Evolutionary conservation across 2,797 vertebrate species (phyloP).

Genomic region (Poliocrania exsul): DNA sequence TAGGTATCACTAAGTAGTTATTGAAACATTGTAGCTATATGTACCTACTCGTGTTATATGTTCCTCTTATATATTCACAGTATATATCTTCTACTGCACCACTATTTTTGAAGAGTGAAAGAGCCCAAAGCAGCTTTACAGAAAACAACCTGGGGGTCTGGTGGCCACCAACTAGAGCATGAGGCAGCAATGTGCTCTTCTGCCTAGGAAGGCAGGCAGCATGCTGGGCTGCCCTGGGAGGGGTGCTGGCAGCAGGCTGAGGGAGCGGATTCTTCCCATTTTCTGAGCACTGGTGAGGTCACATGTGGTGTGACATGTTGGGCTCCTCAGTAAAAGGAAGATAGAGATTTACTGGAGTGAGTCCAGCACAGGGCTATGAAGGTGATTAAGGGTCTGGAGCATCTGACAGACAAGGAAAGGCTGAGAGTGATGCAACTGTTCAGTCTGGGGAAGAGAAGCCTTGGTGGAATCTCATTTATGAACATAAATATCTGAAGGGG

Average conservation of each 20-base stretch:
- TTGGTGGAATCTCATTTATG: accelerated
- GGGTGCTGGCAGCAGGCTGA: background rate
- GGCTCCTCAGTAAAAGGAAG: background rate
- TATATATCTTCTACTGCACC: background rate
- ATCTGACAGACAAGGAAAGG: background rate
- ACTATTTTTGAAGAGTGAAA: background rate
- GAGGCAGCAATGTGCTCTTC: background rate
- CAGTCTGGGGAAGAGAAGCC: background rate
- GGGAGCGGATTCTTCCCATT: background rate
- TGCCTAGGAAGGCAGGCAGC: background rate
- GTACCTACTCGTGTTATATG: background rate
- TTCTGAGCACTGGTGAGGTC: background rate
- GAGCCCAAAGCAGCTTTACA: background rate
- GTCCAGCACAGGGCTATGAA: accelerated
- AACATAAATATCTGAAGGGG: background rate
- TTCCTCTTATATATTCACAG: background rate
- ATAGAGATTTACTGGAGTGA: background rate
- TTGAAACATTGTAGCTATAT: background rate
- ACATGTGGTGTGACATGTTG: background rate
- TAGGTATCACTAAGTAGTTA: background rate
- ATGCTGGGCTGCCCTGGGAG: background rate
- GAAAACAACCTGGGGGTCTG: background rate
- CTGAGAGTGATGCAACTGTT: background rate
- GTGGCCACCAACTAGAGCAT: background rate
- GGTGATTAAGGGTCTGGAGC: background rate